phyloP scores from a whole-genome alignment of 2,113 vertebrate species.

The Rhynchomys soricoides region DNA sequence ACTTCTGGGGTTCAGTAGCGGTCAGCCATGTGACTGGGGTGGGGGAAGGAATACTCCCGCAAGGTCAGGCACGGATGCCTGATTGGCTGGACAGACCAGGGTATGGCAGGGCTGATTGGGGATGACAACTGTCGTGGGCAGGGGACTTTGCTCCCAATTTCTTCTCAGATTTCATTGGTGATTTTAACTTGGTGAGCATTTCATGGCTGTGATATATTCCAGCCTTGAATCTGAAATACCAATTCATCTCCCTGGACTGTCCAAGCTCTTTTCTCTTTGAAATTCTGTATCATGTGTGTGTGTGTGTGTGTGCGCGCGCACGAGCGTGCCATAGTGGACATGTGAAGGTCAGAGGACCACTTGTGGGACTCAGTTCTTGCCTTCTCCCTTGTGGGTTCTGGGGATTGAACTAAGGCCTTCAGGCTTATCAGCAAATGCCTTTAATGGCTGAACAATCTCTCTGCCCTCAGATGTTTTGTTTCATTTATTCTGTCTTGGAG shows the following conservation, averaged over 20 bases:
- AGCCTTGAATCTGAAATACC: conserved; percentile 8
- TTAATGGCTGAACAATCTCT: not conserved
- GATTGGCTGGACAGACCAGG: conserved; percentile 33
- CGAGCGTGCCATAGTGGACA: too few relatives aligned
- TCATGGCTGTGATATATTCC: not conserved
- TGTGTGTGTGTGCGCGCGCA: not conserved
- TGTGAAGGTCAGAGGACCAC: not conserved
- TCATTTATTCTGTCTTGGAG: not conserved
- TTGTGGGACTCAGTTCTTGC: not conserved
- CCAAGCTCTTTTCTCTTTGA: not conserved
- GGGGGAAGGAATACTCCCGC: conserved; percentile 71
- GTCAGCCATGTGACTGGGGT: conserved; percentile 73
- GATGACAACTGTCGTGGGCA: not conserved
- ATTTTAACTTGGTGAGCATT: conserved; percentile 54
- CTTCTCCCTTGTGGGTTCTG: not conserved
- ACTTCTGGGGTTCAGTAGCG: conserved; percentile 74
- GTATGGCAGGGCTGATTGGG: conserved; percentile 24
- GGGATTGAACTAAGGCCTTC: not conserved
- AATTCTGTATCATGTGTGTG: not conserved
- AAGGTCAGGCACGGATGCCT: conserved; percentile 28
- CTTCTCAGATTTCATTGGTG: not conserved
- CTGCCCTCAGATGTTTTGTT: not conserved
- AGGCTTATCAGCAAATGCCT: not conserved
- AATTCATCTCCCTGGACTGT: not conserved
- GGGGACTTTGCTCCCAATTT: conserved; percentile 26